Conservation (phyloP, 1,140 invertebrate species). For the Cydia splendana region DNA sequence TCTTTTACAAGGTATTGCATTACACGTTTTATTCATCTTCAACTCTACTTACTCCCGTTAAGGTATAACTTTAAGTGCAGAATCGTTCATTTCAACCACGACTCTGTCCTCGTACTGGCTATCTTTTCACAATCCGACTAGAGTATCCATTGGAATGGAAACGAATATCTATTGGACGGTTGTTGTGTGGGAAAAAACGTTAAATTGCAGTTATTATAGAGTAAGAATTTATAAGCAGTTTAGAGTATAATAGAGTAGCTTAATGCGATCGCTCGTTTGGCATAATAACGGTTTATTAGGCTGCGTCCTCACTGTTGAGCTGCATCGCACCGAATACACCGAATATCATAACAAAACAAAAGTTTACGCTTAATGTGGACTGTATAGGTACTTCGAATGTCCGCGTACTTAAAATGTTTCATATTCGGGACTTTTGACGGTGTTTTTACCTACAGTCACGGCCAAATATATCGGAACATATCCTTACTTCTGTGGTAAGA, state of each 20-base stretch:
- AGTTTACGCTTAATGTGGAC: background rate
- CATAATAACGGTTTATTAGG: background rate
- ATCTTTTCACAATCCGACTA: background rate
- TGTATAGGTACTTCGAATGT: background rate
- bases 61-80: background rate
- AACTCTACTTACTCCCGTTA: background rate
- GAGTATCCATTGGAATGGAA: background rate
- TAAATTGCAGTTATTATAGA: background rate
- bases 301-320: background rate
- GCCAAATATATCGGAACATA: too few relatives aligned
- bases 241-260: background rate
- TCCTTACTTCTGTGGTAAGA: too few relatives aligned
- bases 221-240: background rate
- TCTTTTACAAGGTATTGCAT: background rate
- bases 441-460: too few relatives aligned
- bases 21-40: background rate
- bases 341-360: background rate
- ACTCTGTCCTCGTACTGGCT: background rate
- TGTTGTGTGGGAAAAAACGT: background rate
- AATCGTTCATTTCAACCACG: background rate
- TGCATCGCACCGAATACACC: background rate
- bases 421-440: too few relatives aligned
- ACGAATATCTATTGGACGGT: background rate
- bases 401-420: too few relatives aligned
- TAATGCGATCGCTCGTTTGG: background rate